phyloP scores from a whole-genome alignment of 1,140 invertebrate genomes.

The Telenomus remus region DNA sequence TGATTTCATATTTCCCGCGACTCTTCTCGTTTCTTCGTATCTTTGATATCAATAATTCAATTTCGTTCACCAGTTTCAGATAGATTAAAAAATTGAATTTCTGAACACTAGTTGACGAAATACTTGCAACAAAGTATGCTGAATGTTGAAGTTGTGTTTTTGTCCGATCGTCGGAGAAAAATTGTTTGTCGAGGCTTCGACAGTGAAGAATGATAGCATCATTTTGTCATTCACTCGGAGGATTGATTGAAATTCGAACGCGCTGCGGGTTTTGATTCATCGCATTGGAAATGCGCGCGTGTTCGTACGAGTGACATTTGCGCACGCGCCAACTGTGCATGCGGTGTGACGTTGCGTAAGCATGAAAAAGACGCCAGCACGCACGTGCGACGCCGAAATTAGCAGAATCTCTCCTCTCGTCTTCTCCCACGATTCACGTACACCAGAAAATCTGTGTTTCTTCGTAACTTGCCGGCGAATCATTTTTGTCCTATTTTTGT shows the following conservation, averaged over 20 bases:
- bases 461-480: conserved; percentile 17
- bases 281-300: conserved; percentile 32
- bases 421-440: conserved; percentile 42
- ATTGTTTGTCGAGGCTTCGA: too few species aligned
- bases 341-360: conserved; percentile 63
- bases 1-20: conserved; percentile 9
- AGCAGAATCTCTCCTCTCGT: conserved; percentile 58
- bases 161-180: too few species aligned
- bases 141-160: too few species aligned
- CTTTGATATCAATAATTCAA: too few species aligned
- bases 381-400: conserved; percentile 69
- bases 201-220: background rate
- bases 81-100: too few species aligned
- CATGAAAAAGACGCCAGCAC: conserved; percentile 59
- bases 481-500: background rate
- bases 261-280: conserved; percentile 32
- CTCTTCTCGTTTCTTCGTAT: too few species aligned
- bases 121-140: too few species aligned
- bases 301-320: conserved; percentile 5
- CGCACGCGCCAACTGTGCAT: conserved; percentile 33
- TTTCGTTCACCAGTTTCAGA: too few species aligned
- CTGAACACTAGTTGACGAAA: too few species aligned
- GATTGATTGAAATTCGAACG: conserved; percentile 30
- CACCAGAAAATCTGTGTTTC: conserved; percentile 26
- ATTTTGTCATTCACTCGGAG: conserved; percentile 13